Percentiles rank a stretch among this genome's conserved stretches.
These are phyloP conservation scores for Esox niger DNA, from an alignment of 2,113 vertebrate genomes.

Conservation along the genomic window DNA sequence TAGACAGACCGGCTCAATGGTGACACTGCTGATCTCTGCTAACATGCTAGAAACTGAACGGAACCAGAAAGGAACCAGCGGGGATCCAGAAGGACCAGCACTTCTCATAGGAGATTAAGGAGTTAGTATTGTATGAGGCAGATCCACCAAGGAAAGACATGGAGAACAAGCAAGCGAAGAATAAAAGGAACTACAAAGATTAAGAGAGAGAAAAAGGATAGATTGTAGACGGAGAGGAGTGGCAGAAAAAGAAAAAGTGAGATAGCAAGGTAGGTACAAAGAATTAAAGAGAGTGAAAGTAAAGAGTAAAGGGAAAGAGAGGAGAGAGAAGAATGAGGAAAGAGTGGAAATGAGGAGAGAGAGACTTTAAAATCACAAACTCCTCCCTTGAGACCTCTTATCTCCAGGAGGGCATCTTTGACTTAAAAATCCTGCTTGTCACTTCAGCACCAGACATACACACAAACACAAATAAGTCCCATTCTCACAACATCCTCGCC, in stretches of 20 bases:
- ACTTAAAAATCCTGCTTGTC: constrained; percentile 72
- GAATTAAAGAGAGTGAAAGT: constrained; percentile 29
- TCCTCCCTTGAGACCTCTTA: constrained; percentile 65
- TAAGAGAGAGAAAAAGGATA: constrained; percentile 11
- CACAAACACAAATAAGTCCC: not conserved
- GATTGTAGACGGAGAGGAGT: constrained; percentile 10
- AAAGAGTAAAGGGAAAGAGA: constrained; percentile 42
- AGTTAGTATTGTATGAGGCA: not conserved
- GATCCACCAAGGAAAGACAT: not conserved
- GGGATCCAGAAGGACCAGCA: too few relatives aligned
- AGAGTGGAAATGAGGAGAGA: constrained; percentile 44
- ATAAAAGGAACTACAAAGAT: not conserved
- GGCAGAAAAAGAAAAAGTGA: constrained; percentile 4
- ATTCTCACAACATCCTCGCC: constrained; percentile 11
- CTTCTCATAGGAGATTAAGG: not conserved
- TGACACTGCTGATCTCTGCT: too few relatives aligned
- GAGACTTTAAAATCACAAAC: constrained; percentile 52
- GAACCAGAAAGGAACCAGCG: too few relatives aligned
- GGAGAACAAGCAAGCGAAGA: not conserved
- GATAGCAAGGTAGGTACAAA: constrained; percentile 46
- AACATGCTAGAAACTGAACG: too few relatives aligned
- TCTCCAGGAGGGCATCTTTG: constrained; percentile 71
- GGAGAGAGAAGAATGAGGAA: too few relatives aligned
- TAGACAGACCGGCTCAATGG: too few relatives aligned
- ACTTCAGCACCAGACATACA: constrained; percentile 25